Evolutionary conservation across 1,140 invertebrate genomes (phyloP).

Genomic region (Laupala kohalensis): DNA sequence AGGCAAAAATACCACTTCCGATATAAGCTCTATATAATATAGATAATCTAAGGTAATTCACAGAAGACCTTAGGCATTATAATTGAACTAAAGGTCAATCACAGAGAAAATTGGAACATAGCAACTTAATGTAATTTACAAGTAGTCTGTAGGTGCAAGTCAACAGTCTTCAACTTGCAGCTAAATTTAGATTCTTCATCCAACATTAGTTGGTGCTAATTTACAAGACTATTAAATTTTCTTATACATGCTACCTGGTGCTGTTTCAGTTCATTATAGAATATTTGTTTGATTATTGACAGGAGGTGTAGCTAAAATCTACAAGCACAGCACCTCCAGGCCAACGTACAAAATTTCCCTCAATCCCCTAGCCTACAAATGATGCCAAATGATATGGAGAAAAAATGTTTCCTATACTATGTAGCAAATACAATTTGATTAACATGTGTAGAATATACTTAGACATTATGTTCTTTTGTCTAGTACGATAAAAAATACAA

Average conservation of each 20-base stretch:
- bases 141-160: not conserved
- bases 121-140: not conserved
- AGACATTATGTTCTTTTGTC: no score
- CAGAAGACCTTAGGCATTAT: not conserved
- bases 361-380: not conserved
- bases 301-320: no score
- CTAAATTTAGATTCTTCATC: not conserved
- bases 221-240: no score
- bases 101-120: not conserved
- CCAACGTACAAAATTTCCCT: not conserved
- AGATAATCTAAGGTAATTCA: not conserved
- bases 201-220: no score
- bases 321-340: not conserved
- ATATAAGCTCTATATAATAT: not conserved
- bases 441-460: no score
- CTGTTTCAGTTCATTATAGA: not conserved
- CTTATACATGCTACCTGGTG: not conserved
- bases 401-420: not conserved
- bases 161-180: not conserved
- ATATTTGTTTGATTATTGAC: no score
- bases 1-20: no score
- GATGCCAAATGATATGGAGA: not conserved
- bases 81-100: not conserved
- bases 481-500: not conserved
- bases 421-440: no score